phyloP scores from a whole-genome alignment of 2,888 invertebrate genomes.

The Gnatocerus cornutus region DNA sequence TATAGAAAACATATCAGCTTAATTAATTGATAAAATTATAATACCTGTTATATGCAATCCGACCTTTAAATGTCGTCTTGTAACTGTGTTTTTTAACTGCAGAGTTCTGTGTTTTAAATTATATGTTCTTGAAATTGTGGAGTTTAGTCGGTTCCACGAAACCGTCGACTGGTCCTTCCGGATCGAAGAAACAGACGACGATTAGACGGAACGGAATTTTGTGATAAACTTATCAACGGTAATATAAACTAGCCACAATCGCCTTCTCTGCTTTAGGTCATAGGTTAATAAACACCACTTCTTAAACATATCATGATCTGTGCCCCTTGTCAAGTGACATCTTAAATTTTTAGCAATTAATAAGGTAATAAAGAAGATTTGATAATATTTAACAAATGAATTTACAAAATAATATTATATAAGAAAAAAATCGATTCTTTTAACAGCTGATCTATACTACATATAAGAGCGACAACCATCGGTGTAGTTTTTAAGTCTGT shows the following conservation, averaged over 20 bases:
- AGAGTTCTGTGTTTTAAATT: constrained; percentile 65
- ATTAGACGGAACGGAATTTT: constrained; percentile 62
- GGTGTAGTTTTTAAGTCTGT: constrained; percentile 53
- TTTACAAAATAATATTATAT: constrained; percentile 68
- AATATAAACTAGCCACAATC: constrained; percentile 72
- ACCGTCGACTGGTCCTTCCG: constrained; percentile 16
- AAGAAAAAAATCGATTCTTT: constrained; percentile 59
- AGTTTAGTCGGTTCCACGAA: constrained; percentile 56
- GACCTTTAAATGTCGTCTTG: constrained; percentile 72
- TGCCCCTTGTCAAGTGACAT: constrained; percentile 81
- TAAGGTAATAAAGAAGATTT: constrained; percentile 70
- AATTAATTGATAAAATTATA: constrained; percentile 74
- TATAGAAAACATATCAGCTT: constrained; percentile 84
- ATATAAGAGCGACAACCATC: constrained; percentile 52
- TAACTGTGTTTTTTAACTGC: constrained; percentile 70
- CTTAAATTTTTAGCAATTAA: constrained; percentile 73
- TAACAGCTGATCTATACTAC: constrained; percentile 55
- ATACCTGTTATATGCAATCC: constrained; percentile 73
- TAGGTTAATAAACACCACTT: constrained; percentile 79
- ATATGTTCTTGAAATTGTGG: constrained; percentile 66
- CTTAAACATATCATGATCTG: constrained; percentile 87
- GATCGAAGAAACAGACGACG: constrained; percentile 48
- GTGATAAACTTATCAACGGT: constrained; percentile 70
- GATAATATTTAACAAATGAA: constrained; percentile 71
- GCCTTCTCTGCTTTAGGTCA: constrained; percentile 74